phyloP scores from a whole-genome alignment of 2,888 invertebrate genomes.

The Anthophora plumipes region DNA sequence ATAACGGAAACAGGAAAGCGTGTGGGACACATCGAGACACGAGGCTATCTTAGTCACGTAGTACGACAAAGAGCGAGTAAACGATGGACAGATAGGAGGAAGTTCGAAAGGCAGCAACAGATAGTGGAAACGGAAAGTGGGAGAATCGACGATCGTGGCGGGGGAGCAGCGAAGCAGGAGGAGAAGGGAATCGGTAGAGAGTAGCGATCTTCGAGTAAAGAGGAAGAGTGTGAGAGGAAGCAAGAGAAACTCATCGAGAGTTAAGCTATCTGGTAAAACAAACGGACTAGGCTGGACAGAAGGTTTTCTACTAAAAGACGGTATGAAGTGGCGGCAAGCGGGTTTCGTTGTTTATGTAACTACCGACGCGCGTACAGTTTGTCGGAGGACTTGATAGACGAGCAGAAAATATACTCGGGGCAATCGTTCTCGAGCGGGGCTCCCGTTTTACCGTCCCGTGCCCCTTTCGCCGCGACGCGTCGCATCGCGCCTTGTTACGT shows the following conservation, averaged over 20 bases:
- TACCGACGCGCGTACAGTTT: conserved; percentile 74
- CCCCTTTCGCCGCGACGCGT: background rate
- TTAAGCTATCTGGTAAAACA: conserved; percentile 78
- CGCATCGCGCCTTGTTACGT: background rate
- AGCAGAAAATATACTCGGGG: background rate
- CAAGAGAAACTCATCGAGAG: conserved; percentile 62
- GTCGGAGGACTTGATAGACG: conserved; percentile 42
- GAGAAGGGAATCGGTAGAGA: conserved; percentile 5
- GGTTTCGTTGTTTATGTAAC: conserved; percentile 76
- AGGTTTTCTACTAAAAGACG: conserved; percentile 69
- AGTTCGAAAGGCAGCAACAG: conserved; percentile 47
- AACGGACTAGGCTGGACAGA: conserved; percentile 66
- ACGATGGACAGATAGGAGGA: conserved; percentile 44
- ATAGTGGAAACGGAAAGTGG: conserved; percentile 45
- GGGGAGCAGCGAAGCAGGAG: conserved; percentile 16
- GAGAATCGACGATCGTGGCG: background rate
- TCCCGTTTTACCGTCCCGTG: background rate
- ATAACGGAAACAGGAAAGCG: conserved; percentile 30
- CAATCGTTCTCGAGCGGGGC: background rate
- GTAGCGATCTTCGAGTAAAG: conserved; percentile 18
- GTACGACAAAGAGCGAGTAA: conserved; percentile 12
- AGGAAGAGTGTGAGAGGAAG: conserved; percentile 11
- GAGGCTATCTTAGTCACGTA: conserved; percentile 16
- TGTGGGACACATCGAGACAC: background rate
- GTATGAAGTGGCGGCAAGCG: conserved; percentile 67